phyloP scores from a whole-genome alignment of 2,797 vertebrate species.

The Falco cherrug region DNA sequence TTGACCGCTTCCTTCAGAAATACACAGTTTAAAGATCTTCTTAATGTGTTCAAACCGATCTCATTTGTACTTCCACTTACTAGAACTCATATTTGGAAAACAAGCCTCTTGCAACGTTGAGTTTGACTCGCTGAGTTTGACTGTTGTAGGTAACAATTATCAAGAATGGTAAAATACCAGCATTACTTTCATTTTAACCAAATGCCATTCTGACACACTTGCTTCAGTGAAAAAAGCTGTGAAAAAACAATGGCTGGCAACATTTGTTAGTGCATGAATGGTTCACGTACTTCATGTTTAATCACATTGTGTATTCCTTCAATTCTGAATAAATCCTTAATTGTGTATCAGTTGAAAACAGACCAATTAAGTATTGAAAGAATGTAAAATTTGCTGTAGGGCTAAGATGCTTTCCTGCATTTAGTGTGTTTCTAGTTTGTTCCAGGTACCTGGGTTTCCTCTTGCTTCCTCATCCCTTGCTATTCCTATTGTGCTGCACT shows the following conservation, averaged over 20 bases:
- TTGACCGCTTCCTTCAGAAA: conserved; percentile 90
- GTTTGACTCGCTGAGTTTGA: neutral
- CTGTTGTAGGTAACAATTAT: neutral
- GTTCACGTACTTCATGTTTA: neutral
- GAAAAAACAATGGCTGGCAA: neutral
- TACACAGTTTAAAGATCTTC: conserved; percentile 74
- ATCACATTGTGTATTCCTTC: neutral
- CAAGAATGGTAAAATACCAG: neutral
- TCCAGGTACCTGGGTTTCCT: neutral
- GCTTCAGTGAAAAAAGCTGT: neutral
- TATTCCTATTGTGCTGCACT: neutral
- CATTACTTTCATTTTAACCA: neutral
- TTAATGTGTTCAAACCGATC: neutral
- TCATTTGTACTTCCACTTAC: neutral
- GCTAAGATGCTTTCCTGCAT: neutral
- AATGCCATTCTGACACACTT: neutral
- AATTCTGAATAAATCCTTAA: neutral
- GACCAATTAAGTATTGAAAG: neutral
- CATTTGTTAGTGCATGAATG: neutral
- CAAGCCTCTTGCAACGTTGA: neutral
- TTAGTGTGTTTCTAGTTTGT: neutral
- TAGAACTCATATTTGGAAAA: conserved; percentile 42
- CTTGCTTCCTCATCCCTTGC: neutral
- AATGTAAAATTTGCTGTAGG: neutral
- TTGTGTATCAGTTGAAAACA: neutral